Conservation (phyloP, 2,113 vertebrate species). For the Xiphias gladius region DNA sequence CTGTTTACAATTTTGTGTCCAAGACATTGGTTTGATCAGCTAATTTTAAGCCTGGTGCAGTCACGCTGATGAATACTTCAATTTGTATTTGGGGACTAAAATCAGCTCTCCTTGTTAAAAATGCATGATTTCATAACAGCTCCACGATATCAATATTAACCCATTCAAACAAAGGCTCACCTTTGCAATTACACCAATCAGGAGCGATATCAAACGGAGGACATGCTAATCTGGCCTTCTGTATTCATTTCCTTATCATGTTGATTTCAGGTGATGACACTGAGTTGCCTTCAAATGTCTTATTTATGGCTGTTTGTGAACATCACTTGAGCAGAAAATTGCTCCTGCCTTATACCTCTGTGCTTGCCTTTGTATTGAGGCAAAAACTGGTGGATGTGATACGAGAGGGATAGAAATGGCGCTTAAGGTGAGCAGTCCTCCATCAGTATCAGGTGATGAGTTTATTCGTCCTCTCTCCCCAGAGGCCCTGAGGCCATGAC, state of each 20-base stretch:
- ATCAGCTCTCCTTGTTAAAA: slow-evolving; percentile 64
- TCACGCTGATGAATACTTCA: slow-evolving; percentile 62
- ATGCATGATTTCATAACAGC: slow-evolving; percentile 66
- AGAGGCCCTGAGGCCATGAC: slow-evolving; percentile 85
- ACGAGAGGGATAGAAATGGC: slow-evolving; percentile 64
- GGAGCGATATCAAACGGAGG: slow-evolving; percentile 27
- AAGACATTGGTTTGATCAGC: slow-evolving; percentile 44
- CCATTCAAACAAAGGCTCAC: slow-evolving; percentile 72
- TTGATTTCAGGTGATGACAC: slow-evolving; percentile 47
- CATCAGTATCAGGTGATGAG: slow-evolving; percentile 90
- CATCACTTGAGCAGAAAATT: slow-evolving; percentile 64
- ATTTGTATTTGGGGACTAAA: slow-evolving; percentile 59
- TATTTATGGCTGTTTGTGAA: slow-evolving; percentile 53
- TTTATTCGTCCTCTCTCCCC: slow-evolving; percentile 90
- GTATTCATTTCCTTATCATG: slow-evolving; percentile 39
- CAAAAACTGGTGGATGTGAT: slow-evolving; percentile 71
- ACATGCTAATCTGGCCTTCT: slow-evolving; percentile 20
- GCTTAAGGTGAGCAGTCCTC: slow-evolving; percentile 53
- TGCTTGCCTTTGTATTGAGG: slow-evolving; percentile 29
- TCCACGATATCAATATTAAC: slow-evolving; percentile 52
- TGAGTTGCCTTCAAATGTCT: slow-evolving; percentile 48
- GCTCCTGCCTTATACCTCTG: slow-evolving; percentile 32
- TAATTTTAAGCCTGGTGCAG: slow-evolving; percentile 33
- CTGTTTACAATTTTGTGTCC: slow-evolving; percentile 14
- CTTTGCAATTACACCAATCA: slow-evolving; percentile 64